Base-by-base conservation (phyloP, 1,140 invertebrate genomes). In the Musca vetustissima region DNA sequence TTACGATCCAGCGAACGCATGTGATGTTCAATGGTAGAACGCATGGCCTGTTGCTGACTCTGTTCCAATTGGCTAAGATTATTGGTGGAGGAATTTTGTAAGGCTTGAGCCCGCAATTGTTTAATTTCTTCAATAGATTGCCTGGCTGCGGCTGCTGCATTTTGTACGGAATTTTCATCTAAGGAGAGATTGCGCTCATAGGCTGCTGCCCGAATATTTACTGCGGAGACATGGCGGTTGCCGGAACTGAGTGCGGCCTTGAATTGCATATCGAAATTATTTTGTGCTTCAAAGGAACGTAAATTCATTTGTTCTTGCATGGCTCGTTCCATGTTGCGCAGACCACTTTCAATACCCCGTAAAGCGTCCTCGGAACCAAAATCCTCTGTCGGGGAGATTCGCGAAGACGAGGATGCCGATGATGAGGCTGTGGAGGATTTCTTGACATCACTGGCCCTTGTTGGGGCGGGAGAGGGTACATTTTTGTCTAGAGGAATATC, bases 221-320 rank as follows among this genome's bases (percentile, higher is more conserved):
- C 75, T 1, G 75, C 74, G 0, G 52, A 47, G 7, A 66, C 49
- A 48, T 65, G 68, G 17, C 68, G 57, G 21, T 25, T 14, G 11
- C 71, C 71, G 15, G 75, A 76, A n/a, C 32, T 74, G 25, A 80
- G 57, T 53, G 76, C 77, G 0, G 78, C 76, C 70, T 81, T 81
- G 24, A 81, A 81, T 43, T 76, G 78, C 21, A 81, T 32, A 73
- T 80, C 79, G 19, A 82, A 82, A 67, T 80, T 82, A 24, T 75
- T 79, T 71, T 82, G 76, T 3, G 68, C 70, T 71, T 83, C 81
- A 66, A 83, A 59, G 13, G 73, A 80, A 15, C 81, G 66, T 22
- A 83, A 55, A 53, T 80, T 83, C 81, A 83, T 82, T 66, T 83
- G 81, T 67, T 83, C 81, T 68, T 82, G 81, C 81, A 83, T 83